A percentile compares a stretch with the other conserved stretches of the same genome.
These are phyloP conservation scores for Umimayanthus kanabou DNA, from an alignment of 92 coral and sea anemone species.

Conservation along the genomic window DNA sequence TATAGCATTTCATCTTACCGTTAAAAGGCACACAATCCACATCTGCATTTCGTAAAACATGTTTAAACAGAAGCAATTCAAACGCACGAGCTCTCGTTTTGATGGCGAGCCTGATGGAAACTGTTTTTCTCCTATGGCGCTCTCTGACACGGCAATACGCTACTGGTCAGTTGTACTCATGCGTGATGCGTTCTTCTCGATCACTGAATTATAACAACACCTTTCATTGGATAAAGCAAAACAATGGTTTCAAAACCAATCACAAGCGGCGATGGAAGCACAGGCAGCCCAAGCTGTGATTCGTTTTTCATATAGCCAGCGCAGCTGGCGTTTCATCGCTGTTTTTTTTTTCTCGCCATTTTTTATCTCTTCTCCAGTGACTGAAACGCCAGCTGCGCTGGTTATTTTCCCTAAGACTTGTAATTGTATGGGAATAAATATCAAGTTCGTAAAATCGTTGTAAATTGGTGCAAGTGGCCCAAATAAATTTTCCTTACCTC, in stretches of 20 bases:
- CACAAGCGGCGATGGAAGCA: not conserved
- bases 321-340: too few relatives aligned
- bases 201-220: conserved; percentile 10
- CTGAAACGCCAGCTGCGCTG: too few relatives aligned
- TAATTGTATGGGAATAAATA: too few relatives aligned
- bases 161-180: conserved; percentile 77
- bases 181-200: not conserved
- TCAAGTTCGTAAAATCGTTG: too few relatives aligned
- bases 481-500: too few relatives aligned
- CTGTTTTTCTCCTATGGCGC: conserved; percentile 56
- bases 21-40: conserved; percentile 60
- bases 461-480: too few relatives aligned
- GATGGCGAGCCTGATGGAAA: conserved; percentile 49
- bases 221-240: conserved; percentile 27
- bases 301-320: too few relatives aligned
- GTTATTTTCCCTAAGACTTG: too few relatives aligned
- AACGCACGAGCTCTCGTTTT: conserved; percentile 13
- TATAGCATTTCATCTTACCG: conserved; percentile 51
- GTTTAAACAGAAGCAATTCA: conserved; percentile 52
- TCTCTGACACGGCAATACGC: conserved; percentile 83
- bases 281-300: too few relatives aligned
- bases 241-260: not conserved
- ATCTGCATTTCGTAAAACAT: conserved; percentile 68
- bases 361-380: too few relatives aligned
- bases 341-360: too few relatives aligned